Evolutionary conservation across 1,140 invertebrate species (phyloP).

Genomic region (Drosophila elegans): DNA sequence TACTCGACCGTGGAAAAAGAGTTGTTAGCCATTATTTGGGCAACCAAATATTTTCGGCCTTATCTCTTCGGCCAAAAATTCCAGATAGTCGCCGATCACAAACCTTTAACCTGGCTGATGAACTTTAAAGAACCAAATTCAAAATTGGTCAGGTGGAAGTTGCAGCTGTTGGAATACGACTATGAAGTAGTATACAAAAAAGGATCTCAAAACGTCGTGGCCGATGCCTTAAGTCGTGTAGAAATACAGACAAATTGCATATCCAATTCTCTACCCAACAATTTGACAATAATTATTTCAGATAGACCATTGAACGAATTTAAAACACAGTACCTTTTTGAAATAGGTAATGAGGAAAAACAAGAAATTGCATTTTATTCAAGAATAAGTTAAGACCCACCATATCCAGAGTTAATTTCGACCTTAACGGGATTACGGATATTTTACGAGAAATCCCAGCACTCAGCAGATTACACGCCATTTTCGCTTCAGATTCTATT

Average conservation of each 20-base stretch:
- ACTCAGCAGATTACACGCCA: background rate
- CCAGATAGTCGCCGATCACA: no score
- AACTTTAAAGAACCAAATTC: background rate
- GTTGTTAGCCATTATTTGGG: conserved; percentile 5
- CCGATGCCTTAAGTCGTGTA: no score
- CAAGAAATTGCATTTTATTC: background rate
- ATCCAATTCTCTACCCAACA: no score
- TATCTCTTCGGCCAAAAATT: no score
- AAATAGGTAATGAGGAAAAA: background rate
- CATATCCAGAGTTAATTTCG: no score
- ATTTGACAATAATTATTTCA: no score
- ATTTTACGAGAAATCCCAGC: background rate
- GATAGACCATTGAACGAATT: background rate
- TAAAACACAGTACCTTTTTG: background rate
- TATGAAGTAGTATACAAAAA: conserved; percentile 12
- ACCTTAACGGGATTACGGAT: no score
- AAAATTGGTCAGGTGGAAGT: background rate
- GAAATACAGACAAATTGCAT: no score
- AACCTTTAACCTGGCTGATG: no score
- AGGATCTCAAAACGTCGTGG: no score
- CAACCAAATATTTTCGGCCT: background rate
- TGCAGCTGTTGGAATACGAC: conserved; percentile 16
- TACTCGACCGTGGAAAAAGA: conserved; percentile 27
- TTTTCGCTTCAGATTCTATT: background rate
- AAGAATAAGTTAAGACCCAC: background rate